phyloP scores from a whole-genome alignment of 2,888 invertebrate genomes.

The Acanthopleura granulata region DNA sequence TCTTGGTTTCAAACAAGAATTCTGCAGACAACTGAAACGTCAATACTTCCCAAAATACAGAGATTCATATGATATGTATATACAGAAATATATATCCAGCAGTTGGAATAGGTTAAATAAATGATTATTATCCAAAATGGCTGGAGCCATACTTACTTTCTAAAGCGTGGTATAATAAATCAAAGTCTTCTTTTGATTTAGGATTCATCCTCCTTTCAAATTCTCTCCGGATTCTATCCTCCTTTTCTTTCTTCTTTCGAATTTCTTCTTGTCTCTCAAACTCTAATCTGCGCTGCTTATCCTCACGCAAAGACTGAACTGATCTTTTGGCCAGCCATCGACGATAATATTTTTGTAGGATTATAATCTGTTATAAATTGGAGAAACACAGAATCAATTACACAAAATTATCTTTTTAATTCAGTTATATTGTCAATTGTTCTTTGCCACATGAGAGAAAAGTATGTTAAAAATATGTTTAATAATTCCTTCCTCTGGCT shows the following conservation, averaged over 20 bases:
- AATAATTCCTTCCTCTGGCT: too few relatives aligned
- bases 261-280: conserved; percentile 67
- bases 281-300: conserved; percentile 60
- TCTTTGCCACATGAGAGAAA: too few relatives aligned
- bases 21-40: background rate
- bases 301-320: conserved; percentile 62
- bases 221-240: conserved; percentile 65
- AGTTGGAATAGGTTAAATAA: too few relatives aligned
- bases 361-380: conserved; percentile 56
- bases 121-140: background rate
- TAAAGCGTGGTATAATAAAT: conserved; percentile 67
- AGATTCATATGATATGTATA: too few relatives aligned
- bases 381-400: background rate
- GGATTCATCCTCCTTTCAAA: conserved; percentile 69
- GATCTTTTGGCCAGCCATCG: conserved; percentile 69
- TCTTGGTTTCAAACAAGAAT: too few relatives aligned
- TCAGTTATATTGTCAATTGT: too few relatives aligned
- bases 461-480: too few relatives aligned
- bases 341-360: conserved; percentile 69
- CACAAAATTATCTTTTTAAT: too few relatives aligned
- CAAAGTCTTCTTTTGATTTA: conserved; percentile 69
- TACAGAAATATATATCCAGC: too few relatives aligned
- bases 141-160: conserved; percentile 60
- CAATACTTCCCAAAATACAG: too few relatives aligned
- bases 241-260: conserved; percentile 65